These are phyloP conservation scores for Chaetogeoica ovagalla DNA, from an alignment of 2,888 invertebrate genomes.

Conservation along the genomic window DNA sequence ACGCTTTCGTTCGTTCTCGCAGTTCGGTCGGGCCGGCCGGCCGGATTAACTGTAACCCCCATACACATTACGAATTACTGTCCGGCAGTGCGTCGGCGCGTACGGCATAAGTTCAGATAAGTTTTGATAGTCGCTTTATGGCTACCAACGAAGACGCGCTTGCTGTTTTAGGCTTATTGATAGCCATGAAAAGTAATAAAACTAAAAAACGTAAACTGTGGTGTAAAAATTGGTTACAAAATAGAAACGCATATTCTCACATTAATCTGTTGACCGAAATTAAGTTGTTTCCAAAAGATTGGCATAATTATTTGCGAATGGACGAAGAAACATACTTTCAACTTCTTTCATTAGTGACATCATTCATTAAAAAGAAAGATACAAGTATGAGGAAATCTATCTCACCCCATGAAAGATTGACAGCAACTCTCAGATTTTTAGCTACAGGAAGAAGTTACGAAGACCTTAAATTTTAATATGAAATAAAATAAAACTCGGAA, in stretches of 20 bases:
- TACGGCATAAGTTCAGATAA: too few relatives aligned
- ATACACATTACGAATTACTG: too few relatives aligned
- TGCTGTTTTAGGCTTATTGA: too few relatives aligned
- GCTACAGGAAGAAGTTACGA: neutral
- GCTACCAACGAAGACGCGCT: constrained; percentile 10
- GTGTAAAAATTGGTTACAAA: constrained; percentile 6
- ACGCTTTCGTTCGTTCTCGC: too few relatives aligned
- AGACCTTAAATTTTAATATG: neutral
- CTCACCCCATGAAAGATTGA: neutral
- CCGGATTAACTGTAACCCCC: too few relatives aligned
- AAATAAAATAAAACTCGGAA: too few relatives aligned
- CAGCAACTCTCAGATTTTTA: neutral
- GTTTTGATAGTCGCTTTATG: too few relatives aligned
- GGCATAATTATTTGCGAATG: constrained; percentile 1
- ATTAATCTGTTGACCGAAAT: neutral
- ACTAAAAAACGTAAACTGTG: constrained; percentile 3
- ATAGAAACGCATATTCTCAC: constrained; percentile 6
- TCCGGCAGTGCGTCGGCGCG: too few relatives aligned
- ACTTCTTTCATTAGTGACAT: neutral
- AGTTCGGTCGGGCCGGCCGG: too few relatives aligned
- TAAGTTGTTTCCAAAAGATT: neutral
- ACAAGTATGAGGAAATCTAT: neutral
- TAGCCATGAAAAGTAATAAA: neutral
- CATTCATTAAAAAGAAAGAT: neutral
- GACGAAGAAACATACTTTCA: neutral